Percentiles rank a stretch among this genome's conserved stretches.
Conservation (phyloP, 2,113 vertebrate genomes). For the Paramormyrops kingsleyae region DNA sequence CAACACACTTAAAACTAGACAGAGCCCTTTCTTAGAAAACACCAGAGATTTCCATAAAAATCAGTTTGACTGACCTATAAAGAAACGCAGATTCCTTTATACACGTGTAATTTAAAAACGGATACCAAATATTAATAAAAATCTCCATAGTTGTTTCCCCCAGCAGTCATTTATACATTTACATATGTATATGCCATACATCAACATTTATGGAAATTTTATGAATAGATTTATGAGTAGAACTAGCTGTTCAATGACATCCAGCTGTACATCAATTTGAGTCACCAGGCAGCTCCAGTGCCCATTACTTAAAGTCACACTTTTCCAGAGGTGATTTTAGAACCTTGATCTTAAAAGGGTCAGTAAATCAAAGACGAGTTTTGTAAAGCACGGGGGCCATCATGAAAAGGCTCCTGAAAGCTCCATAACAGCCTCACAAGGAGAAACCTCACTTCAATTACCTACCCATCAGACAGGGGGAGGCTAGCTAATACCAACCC, state of each 20-base stretch:
- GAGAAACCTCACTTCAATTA: not conserved
- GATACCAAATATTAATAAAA: not conserved
- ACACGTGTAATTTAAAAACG: not conserved
- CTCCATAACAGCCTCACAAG: not conserved
- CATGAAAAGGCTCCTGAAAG: not conserved
- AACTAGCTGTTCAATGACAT: not conserved
- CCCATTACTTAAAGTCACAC: not conserved
- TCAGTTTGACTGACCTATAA: not conserved
- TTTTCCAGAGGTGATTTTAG: not conserved
- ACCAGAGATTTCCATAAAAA: not conserved
- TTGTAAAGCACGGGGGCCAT: not conserved
- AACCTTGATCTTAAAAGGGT: not conserved
- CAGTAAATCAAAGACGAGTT: not conserved
- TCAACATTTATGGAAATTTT: not conserved
- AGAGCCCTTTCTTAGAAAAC: constrained; percentile 16
- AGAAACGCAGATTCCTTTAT: not conserved
- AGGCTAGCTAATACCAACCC: not conserved
- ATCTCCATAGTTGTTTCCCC: not conserved
- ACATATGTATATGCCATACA: not conserved
- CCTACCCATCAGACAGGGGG: not conserved
- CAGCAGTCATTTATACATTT: not conserved
- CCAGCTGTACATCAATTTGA: not conserved
- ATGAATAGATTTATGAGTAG: not conserved
- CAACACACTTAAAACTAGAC: not conserved
- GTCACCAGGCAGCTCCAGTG: not conserved